phyloP scores from a whole-genome alignment of 2,113 vertebrate genomes.

The Mormyrus iriodes region DNA sequence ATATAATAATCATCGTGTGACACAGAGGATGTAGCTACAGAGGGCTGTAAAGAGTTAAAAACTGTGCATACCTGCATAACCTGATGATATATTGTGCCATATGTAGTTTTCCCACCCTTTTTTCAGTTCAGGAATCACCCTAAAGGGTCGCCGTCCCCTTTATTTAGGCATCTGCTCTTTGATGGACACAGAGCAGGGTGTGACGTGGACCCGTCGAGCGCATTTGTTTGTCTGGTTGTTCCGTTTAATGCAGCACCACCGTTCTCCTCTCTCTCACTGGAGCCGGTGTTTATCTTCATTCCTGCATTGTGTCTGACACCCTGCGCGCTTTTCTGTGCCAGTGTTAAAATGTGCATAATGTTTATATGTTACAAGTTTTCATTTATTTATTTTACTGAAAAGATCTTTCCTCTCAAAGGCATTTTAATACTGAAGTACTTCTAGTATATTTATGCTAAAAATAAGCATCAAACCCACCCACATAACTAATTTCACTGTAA shows the following conservation, averaged over 20 bases:
- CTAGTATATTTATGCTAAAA: neutral
- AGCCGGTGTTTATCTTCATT: neutral
- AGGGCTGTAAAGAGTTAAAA: constrained; percentile 15
- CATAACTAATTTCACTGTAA: neutral
- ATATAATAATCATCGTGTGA: neutral
- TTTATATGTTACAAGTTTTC: neutral
- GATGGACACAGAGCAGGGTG: neutral
- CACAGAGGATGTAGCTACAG: neutral
- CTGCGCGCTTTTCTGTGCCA: neutral
- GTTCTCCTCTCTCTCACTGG: neutral
- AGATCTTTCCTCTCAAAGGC: constrained; percentile 10
- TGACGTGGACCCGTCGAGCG: too few relatives aligned
- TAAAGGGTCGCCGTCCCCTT: neutral
- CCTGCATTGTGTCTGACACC: neutral
- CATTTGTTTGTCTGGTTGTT: neutral
- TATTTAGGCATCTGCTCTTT: neutral
- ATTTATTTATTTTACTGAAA: neutral
- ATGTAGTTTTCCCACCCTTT: neutral
- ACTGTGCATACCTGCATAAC: constrained; percentile 16
- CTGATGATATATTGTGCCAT: neutral
- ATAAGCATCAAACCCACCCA: neutral
- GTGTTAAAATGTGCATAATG: neutral
- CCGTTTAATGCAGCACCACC: neutral
- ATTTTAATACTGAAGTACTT: neutral
- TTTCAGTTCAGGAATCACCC: neutral